Base-by-base conservation (phyloP, 2,888 invertebrate genomes). In the Monochamus alternatus region DNA sequence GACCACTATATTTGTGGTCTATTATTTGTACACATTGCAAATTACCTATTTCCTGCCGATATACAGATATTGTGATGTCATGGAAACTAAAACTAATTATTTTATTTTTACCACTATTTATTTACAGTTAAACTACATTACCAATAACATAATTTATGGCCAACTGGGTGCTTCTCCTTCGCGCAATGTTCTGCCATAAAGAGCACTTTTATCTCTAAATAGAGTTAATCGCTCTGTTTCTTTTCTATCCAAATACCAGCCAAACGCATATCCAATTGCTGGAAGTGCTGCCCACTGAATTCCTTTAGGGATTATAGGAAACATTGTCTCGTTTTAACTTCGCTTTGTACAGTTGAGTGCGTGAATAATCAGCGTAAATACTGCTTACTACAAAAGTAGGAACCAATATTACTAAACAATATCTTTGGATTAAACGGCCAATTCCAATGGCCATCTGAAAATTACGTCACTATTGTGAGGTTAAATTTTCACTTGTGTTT, bases 131-230 rank as follows among this genome's bases (percentile, higher is more conserved):
- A 47, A 30, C 68, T 75, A 75, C 75, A 75, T 71, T 70, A 60
- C 64, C 43, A 66, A 68, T 60, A 32, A 12, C 10, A 64, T 30
- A 32, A 52, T 68, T 74, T 81, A 88, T 58, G 94, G 94, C 96
- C 96, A 96, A 10, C 94, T 92, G 74, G 96, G 96, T 81, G 90
- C 86, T 76, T 94, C 93, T 7, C 93, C 94, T 79, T 92, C 91
- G 81, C 92, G 92, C 2, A 93, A 89, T 58, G 86, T 89, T 75
- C 94, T 91, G 31, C 94, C 95, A 86, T 93, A 97, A 55, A 97
- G 89, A 66, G 93, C 92, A 84, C 96, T 96, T 87, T 94, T 96
- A 86, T 97, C 96, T 76, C 96, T 91, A 87, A 93, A 97, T 81
- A 88, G 89, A 0, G 91, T 90, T 93, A 95, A 92, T 73, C 95